Percentiles rank a stretch among this genome's conserved stretches.
These are phyloP conservation scores for Tribolium freemani DNA, from an alignment of 2,888 invertebrate species.

Conservation along the genomic window DNA sequence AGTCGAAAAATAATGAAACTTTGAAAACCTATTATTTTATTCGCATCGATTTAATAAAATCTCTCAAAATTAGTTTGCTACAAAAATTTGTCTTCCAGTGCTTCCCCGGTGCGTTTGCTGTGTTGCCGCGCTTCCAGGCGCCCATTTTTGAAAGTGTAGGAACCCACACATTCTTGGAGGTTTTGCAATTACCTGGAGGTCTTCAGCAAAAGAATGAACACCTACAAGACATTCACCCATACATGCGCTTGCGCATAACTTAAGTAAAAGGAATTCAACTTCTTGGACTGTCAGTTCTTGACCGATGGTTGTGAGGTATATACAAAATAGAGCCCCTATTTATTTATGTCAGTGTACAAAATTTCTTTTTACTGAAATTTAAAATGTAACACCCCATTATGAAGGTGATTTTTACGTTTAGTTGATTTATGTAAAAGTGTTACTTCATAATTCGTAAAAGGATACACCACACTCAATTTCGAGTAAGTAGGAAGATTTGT, in stretches of 20 bases:
- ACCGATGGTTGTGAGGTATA: conserved; percentile 51
- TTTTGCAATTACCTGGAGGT: conserved; percentile 38
- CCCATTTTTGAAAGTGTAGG: no score
- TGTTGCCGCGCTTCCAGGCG: no score
- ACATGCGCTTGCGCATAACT: conserved; percentile 40
- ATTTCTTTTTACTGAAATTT: not conserved
- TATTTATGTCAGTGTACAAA: not conserved
- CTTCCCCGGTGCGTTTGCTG: no score
- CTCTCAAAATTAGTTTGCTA: no score
- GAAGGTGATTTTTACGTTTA: conserved; percentile 4
- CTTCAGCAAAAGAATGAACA: conserved; percentile 37
- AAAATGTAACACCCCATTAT: not conserved
- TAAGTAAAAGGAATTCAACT: conserved; percentile 57
- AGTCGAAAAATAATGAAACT: no score
- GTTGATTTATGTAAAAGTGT: not conserved
- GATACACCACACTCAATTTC: not conserved
- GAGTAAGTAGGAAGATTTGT: not conserved
- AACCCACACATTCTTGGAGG: not conserved
- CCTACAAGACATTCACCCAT: conserved; percentile 48
- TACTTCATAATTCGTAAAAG: not conserved
- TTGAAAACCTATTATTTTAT: no score
- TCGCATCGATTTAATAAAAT: no score
- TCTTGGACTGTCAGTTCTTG: conserved; percentile 61
- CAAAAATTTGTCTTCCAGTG: no score
- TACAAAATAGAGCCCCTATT: conserved; percentile 1